These are phyloP conservation scores for Microchrysa polita DNA, from an alignment of 2,888 invertebrate genomes.

Conservation along the genomic window DNA sequence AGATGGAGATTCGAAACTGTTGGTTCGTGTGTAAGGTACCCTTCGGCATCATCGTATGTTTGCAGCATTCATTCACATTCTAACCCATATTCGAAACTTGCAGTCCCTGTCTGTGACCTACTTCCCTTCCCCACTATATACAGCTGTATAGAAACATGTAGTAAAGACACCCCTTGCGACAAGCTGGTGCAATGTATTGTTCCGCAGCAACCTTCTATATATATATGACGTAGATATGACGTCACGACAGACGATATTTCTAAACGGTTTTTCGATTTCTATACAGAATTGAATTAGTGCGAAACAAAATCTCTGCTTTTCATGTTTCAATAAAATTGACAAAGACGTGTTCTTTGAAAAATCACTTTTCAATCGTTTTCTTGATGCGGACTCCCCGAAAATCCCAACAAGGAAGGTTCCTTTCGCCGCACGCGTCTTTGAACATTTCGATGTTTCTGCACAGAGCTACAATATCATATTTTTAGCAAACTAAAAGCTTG, in stretches of 20 bases:
- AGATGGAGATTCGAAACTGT: too few relatives aligned
- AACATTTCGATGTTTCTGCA: not conserved
- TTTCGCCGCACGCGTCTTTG: not conserved
- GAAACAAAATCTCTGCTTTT: not conserved
- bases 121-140: not conserved
- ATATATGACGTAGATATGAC: slow-evolving; percentile 26
- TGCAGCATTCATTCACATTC: not conserved
- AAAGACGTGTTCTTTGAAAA: too few relatives aligned
- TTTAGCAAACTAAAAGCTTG: slow-evolving; percentile 18
- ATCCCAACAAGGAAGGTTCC: not conserved
- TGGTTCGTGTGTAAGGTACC: too few relatives aligned
- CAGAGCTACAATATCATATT: slow-evolving; percentile 11
- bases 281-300: not conserved
- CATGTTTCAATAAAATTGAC: too few relatives aligned
- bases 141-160: not conserved
- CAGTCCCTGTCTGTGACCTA: slow-evolving; percentile 29
- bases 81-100: slow-evolving; percentile 16
- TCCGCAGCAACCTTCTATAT: not conserved
- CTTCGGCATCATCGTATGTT: too few relatives aligned
- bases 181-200: not conserved
- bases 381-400: too few relatives aligned
- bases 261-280: not conserved
- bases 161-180: not conserved
- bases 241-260: slow-evolving; percentile 10
- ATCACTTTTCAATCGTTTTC: too few relatives aligned